Base-by-base conservation (phyloP, 2,888 invertebrate genomes). In the Tetrapedia diversipes region DNA sequence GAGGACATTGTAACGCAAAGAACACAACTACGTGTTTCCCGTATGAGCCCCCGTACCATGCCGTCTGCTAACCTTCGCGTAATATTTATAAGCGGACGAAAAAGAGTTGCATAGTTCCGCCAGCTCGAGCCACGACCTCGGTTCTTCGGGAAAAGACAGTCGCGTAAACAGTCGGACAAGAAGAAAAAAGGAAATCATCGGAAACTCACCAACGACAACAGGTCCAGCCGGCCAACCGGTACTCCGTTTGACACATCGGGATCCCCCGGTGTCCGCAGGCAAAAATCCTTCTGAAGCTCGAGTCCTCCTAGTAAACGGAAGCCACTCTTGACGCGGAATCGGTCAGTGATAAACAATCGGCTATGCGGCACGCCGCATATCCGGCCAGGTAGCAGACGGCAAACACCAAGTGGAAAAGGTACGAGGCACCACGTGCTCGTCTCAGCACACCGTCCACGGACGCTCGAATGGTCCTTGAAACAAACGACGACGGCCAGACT, bases 191-290 rank as follows among this genome's bases (percentile, higher is more conserved):
- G 14, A 54, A 49, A 60, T 45, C 51, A 7, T 4, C 49, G 32
- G 39, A 68, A 76, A 87, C 88, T 88, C 77, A 87, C 87, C 89
- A 88, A 87, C 65, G 79, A 68, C 77, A 61, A 74, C n/a, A n/a
- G n/a, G 83, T 83, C 77, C 80, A 22, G 80, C 67, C 82, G 83
- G 75, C 77, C 67, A 65, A 64, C 65, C 68, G 64, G 73, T 86
- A 83, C 71, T 71, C 81, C 61, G 54, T 61, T 65, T 34, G 68
- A 49, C 53, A 54, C 69, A 79, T 73, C 29, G 47, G 53, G 22
- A 7, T 7, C 51, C 54, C 32, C 45, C 59, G 32, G 0, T n/a
- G 60, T 29, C 24, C 10, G n/a, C 19, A 19, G 29, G 8, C 19
- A 57, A 59, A 59, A 43, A 65, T 67, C 66, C 41, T 24, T 45